Evolutionary conservation across 2,888 invertebrate species (phyloP), one percentile per base, ranked within the genome.

Genomic region (Lamellibrachia satsuma): DNA sequence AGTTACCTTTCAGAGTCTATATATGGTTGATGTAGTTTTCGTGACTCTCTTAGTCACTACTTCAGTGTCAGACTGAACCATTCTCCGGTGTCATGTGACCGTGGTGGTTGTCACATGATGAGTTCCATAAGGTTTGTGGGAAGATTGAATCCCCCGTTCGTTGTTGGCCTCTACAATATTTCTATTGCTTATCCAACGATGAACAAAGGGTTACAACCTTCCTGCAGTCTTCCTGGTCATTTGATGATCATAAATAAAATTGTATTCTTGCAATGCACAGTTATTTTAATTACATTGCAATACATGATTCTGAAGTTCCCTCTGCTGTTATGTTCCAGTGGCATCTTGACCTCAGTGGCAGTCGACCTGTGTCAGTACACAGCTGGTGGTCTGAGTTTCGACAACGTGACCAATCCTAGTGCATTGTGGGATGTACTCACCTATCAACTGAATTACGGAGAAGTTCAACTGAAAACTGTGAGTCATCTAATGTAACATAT

Each of bases 371-470:
- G 75, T 75, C 75, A 75, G n/a, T 75, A 22, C 75, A 75, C 75
- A 22, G 75, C 75, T 75, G 75, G 75, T 11, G 75, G 75, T 75
- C 22, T 75, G 75, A 75, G 75, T 75, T 75, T 75, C n/a, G 75
- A 75, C 75, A 75, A 75, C 6, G 75, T 75, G 15, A 75, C 75
- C 75, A 91, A 27, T n/a, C 52, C 91, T 52, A 91, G 94, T 92
- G 92, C 93, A 4, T 60, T 95, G 4, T 95, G 94, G 95, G 94
- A 93, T 3, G 93, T 94, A 92, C 93, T 95, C 93, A 95, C 94
- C 92, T 95, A 94, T 90, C 94, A 95, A n/a, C 92, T 95, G 8
- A 95, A 95, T 90, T 92, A 94, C 91, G 95, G 95, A 55, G 95
- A 95, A 93, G 93, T 95, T 4, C 92, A 93, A 6, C 93, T 95